Conservation (phyloP, 23 tunicate genomes). For the Oikopleura dioica region DNA sequence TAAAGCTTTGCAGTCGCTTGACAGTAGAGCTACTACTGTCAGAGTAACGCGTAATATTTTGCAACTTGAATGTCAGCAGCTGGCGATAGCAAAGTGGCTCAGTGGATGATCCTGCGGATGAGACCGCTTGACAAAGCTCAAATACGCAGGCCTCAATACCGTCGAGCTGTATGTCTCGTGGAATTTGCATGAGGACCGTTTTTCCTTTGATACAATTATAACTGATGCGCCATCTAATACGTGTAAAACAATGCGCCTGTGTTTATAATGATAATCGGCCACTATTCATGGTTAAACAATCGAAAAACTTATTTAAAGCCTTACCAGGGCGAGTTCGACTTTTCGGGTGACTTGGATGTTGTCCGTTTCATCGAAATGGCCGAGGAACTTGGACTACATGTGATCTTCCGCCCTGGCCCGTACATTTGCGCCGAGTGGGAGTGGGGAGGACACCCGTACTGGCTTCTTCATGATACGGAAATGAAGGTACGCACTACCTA, state of each 20-base stretch:
- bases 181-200: constrained; percentile 88
- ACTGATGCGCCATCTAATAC: too few species aligned
- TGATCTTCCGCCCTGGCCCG: constrained; percentile 86
- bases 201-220: too few species aligned
- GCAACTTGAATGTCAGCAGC: too few species aligned
- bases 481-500: constrained; percentile 53
- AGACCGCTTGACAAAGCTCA: constrained; percentile 21
- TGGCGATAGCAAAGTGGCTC: too few species aligned
- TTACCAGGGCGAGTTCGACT: constrained; percentile 33
- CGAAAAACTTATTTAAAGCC: too few species aligned
- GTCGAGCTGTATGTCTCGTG: constrained; percentile 94
- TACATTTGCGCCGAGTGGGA: constrained; percentile 99
- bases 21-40: too few species aligned
- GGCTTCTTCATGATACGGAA: constrained; percentile 42
- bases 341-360: constrained; percentile 33
- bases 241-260: too few species aligned
- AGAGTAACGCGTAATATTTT: too few species aligned
- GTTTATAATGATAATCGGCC: too few species aligned
- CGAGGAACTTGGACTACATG: constrained; percentile 25
- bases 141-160: constrained; percentile 66
- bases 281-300: too few species aligned
- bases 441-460: constrained; percentile 87
- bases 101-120: too few species aligned
- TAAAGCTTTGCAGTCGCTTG: too few species aligned
- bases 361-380: constrained; percentile 31